A percentile compares a stretch with the other conserved stretches of the same genome.
Conservation (phyloP, 2,888 invertebrate genomes). For the Mycalesis mineus region DNA sequence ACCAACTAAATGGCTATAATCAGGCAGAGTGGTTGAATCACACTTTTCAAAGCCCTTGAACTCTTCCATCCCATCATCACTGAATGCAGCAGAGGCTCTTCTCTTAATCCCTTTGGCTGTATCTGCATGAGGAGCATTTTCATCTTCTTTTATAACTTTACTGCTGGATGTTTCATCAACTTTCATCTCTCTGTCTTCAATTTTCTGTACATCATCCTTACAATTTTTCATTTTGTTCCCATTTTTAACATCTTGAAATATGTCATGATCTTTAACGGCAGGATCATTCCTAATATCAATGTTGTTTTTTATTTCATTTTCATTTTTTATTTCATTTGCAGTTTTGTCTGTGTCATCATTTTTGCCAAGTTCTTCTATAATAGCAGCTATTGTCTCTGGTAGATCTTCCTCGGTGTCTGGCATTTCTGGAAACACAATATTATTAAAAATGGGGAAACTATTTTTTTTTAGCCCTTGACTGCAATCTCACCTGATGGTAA, state of each 20-base stretch:
- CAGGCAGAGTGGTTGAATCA: constrained; percentile 42
- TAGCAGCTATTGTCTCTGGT: background rate
- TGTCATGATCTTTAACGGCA: constrained; percentile 1
- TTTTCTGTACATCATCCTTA: background rate
- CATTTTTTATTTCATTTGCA: background rate
- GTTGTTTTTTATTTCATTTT: background rate
- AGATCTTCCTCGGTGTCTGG: background rate
- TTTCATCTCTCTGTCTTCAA: background rate
- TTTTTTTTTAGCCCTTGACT: too few species aligned
- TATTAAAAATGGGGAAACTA: background rate
- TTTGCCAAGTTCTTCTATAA: constrained; percentile 4
- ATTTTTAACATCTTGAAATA: background rate
- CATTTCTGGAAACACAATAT: constrained; percentile 2
- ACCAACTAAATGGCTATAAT: constrained; percentile 56
- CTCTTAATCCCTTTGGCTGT: constrained; percentile 50
- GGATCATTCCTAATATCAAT: background rate
- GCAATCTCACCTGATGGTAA: too few species aligned
- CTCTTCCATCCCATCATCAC: constrained; percentile 49
- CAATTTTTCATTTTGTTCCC: background rate
- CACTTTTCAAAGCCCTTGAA: constrained; percentile 59
- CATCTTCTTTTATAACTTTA: constrained; percentile 2
- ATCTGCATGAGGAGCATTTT: constrained; percentile 15
- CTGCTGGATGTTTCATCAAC: background rate
- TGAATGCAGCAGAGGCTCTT: constrained; percentile 61
- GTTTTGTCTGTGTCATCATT: background rate